Conservation (phyloP, 2,113 vertebrate genomes). For the Oncorhynchus mykiss region DNA sequence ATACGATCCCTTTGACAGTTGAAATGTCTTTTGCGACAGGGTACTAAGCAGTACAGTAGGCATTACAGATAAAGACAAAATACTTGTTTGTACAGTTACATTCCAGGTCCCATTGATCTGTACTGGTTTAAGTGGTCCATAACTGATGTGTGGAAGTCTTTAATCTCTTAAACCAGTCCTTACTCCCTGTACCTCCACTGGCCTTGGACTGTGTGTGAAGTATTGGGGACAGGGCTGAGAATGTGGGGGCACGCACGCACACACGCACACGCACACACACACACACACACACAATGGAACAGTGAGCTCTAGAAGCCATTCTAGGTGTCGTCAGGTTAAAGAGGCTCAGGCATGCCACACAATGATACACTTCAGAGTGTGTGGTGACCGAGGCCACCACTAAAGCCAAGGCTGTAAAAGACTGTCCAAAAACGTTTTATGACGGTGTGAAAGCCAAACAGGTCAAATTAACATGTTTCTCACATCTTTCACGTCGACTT, state of each 20-base stretch:
- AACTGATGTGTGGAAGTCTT: neutral
- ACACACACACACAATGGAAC: too few species aligned
- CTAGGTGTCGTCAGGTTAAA: slow-evolving; percentile 26
- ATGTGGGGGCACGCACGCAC: neutral
- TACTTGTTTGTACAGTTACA: neutral
- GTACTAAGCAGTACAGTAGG: too few species aligned
- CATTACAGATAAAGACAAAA: too few species aligned
- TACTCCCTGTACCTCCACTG: neutral
- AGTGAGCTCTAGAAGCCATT: slow-evolving; percentile 27
- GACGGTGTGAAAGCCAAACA: too few species aligned
- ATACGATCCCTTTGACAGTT: too few species aligned
- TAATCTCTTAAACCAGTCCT: slow-evolving; percentile 8
- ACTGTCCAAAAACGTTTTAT: too few species aligned
- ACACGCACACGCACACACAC: too few species aligned
- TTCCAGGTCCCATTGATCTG: neutral
- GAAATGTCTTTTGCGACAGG: too few species aligned
- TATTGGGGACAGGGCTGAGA: neutral
- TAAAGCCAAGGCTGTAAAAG: too few species aligned
- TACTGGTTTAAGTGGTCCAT: neutral
- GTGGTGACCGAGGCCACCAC: neutral
- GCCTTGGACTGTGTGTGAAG: neutral
- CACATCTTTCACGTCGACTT: neutral
- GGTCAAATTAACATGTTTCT: too few species aligned
- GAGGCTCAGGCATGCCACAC: slow-evolving; percentile 6
- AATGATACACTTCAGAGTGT: slow-evolving; percentile 5